Evolutionary conservation across 2,113 vertebrate species (phyloP).

Genomic region (Solea solea): DNA sequence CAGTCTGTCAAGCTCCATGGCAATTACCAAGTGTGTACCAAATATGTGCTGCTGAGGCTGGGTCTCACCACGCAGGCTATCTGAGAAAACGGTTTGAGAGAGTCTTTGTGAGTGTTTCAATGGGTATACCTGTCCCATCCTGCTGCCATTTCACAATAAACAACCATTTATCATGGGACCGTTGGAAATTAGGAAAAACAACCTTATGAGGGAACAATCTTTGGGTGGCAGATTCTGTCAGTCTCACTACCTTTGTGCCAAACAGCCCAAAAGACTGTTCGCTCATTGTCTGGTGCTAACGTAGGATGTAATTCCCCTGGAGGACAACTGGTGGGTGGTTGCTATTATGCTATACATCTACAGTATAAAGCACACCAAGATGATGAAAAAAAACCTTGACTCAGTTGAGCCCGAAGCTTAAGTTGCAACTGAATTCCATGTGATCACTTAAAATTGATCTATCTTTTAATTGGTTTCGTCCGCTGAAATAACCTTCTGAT

Average conservation of each 20-base stretch:
- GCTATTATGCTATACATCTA: slow-evolving; percentile 31
- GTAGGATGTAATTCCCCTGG: slow-evolving; percentile 44
- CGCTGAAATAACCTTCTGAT: too few relatives aligned
- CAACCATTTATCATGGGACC: slow-evolving; percentile 76
- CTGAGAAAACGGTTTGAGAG: slow-evolving; percentile 64
- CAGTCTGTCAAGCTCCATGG: slow-evolving; percentile 69
- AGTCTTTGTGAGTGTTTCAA: slow-evolving; percentile 60
- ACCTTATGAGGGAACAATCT: slow-evolving; percentile 59
- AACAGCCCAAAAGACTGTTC: slow-evolving; percentile 43
- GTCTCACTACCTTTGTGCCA: too few relatives aligned
- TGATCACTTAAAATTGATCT: too few relatives aligned
- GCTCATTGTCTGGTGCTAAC: slow-evolving; percentile 56
- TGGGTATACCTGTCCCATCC: slow-evolving; percentile 64
- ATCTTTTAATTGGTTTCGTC: too few relatives aligned
- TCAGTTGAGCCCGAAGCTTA: too few relatives aligned
- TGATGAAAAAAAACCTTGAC: too few relatives aligned
- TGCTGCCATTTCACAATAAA: slow-evolving; percentile 74
- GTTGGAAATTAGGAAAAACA: slow-evolving; percentile 68
- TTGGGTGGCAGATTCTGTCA: slow-evolving; percentile 63
- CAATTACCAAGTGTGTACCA: slow-evolving; percentile 66
- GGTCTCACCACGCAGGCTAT: slow-evolving; percentile 59
- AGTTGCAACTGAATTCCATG: too few relatives aligned
- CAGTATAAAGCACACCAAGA: slow-evolving; percentile 11
- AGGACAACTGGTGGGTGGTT: slow-evolving; percentile 62
- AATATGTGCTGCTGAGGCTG: slow-evolving; percentile 49